Conservation (phyloP, 1,140 invertebrate species). For the Andrena cerasifolii region DNA sequence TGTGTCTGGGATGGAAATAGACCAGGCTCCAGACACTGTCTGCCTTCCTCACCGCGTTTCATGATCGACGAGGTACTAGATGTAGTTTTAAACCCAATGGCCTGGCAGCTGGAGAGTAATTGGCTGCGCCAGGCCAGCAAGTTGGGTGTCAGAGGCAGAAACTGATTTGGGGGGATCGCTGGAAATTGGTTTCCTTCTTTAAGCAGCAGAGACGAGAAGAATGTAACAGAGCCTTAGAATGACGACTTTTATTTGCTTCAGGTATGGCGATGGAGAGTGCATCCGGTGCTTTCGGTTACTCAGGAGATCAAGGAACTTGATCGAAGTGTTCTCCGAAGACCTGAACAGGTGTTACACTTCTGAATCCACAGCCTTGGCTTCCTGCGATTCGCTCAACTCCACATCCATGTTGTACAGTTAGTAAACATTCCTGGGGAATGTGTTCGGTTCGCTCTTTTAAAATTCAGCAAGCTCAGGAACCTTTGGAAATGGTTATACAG, state of each 20-base stretch:
- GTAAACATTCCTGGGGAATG: slow-evolving; percentile 54
- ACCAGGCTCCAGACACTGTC: slow-evolving; percentile 51
- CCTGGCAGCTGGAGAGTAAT: no score
- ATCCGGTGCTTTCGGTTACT: slow-evolving; percentile 85
- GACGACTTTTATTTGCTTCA: no score
- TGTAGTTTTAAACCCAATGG: slow-evolving; percentile 17
- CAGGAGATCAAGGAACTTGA: slow-evolving; percentile 85
- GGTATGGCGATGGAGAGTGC: slow-evolving; percentile 83
- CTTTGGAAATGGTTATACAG: no score
- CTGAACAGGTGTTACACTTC: slow-evolving; percentile 86
- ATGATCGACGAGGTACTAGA: not conserved
- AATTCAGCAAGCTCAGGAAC: not conserved
- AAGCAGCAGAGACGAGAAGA: no score
- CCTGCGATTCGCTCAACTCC: slow-evolving; percentile 82
- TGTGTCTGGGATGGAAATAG: slow-evolving; percentile 68
- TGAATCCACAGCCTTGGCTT: slow-evolving; percentile 84
- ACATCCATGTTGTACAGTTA: slow-evolving; percentile 79
- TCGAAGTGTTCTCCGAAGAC: slow-evolving; percentile 85
- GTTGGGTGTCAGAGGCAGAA: no score
- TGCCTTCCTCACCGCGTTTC: slow-evolving; percentile 28
- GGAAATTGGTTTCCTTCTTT: no score
- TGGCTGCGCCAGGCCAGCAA: no score
- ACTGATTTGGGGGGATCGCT: no score
- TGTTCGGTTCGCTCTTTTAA: not conserved
- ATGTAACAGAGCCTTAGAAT: no score